These are phyloP conservation scores for Valencia hispanica DNA, from an alignment of 2,797 vertebrate genomes.

Conservation along the genomic window DNA sequence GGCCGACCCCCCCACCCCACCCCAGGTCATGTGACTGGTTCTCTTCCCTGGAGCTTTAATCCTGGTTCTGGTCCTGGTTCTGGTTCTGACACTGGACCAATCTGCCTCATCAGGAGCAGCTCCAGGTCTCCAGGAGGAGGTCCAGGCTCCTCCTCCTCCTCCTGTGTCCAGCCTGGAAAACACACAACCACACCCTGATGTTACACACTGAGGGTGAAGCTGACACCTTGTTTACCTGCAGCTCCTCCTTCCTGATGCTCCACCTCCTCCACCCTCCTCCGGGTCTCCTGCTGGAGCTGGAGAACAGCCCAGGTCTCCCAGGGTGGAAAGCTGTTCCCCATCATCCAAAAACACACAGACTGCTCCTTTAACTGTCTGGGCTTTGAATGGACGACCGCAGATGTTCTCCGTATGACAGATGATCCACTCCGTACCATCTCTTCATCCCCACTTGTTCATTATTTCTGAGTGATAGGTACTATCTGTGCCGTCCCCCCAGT, in stretches of 20 bases:
- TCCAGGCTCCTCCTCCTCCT: not conserved
- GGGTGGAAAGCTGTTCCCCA: no score
- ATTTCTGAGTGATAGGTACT: no score
- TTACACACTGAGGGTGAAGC: not conserved
- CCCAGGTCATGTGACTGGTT: not conserved
- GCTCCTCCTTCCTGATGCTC: not conserved
- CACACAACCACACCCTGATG: not conserved
- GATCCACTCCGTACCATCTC: not conserved
- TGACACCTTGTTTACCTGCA: not conserved
- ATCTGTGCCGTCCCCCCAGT: not conserved
- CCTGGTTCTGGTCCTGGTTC: no score
- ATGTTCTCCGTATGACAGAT: not conserved
- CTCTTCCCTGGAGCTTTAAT: not conserved
- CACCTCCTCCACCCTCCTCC: no score
- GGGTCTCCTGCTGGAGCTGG: no score
- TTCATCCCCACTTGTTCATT: no score
- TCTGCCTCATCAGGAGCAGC: no score
- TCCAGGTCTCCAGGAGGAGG: not conserved
- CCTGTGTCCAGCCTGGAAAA: not conserved
- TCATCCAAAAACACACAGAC: no score
- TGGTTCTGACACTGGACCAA: not conserved
- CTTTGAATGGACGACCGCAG: not conserved
- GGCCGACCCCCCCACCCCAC: not conserved
- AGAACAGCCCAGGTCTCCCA: no score
- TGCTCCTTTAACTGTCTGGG: no score